These are phyloP conservation scores for Metridium senile DNA, from an alignment of 92 coral and sea anemone species.

Conservation along the genomic window DNA sequence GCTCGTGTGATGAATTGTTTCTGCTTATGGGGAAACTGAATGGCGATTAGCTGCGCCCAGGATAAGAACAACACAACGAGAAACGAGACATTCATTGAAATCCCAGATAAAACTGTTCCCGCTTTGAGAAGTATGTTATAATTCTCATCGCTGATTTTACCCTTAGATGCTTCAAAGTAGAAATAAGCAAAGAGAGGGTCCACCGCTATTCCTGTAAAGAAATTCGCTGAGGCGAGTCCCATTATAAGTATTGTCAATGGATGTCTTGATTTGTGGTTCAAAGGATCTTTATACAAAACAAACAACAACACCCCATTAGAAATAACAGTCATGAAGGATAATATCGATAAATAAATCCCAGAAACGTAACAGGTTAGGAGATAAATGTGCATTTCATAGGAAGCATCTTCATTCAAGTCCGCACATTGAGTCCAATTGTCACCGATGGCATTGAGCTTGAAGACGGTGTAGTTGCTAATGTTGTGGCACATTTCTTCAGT, in stretches of 20 bases:
- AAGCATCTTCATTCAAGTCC: neutral
- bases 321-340: constrained; percentile 48
- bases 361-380: constrained; percentile 44
- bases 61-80: constrained; percentile 66
- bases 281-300: constrained; percentile 66
- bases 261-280: constrained; percentile 41
- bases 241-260: constrained; percentile 62
- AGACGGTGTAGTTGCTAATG: neutral
- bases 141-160: constrained; percentile 14
- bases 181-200: constrained; percentile 66
- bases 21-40: constrained; percentile 67
- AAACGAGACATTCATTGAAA: constrained; percentile 74
- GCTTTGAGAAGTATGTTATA: constrained; percentile 43
- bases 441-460: neutral
- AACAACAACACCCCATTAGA: constrained; percentile 64
- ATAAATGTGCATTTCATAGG: constrained; percentile 33
- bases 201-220: constrained; percentile 58
- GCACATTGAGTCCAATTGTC: neutral
- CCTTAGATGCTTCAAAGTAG: constrained; percentile 49
- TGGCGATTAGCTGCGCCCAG: constrained; percentile 71
- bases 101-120: constrained; percentile 61
- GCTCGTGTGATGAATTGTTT: constrained; percentile 46
- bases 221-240: constrained; percentile 59
- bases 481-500: neutral
- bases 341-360: constrained; percentile 47